These are phyloP conservation scores for Spialia ferax DNA, from an alignment of 2,888 invertebrate genomes.

Conservation along the genomic window DNA sequence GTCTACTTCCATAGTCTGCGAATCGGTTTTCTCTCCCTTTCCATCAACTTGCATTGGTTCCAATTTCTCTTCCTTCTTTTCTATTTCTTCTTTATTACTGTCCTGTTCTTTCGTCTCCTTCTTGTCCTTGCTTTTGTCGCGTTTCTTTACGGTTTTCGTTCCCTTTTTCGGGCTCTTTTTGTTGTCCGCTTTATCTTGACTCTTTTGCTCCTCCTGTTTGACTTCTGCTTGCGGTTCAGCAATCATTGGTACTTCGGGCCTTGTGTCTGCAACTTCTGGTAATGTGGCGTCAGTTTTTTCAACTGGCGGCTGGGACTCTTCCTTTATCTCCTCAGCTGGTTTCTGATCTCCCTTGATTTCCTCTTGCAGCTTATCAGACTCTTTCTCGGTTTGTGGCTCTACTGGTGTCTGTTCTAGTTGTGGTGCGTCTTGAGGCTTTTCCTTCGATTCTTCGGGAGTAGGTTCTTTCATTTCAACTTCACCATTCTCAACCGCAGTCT, in stretches of 20 bases:
- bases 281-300: slow-evolving; percentile 49
- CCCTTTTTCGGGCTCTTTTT: slow-evolving; percentile 65
- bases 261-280: slow-evolving; percentile 60
- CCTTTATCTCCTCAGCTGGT: slow-evolving; percentile 47
- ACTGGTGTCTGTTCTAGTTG: slow-evolving; percentile 42
- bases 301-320: slow-evolving; percentile 46
- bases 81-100: slow-evolving; percentile 59
- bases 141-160: slow-evolving; percentile 73
- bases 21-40: slow-evolving; percentile 60
- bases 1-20: slow-evolving; percentile 79
- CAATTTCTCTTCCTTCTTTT: slow-evolving; percentile 51
- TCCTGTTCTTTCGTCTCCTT: slow-evolving; percentile 59
- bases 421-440: slow-evolving; percentile 48
- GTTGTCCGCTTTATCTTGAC: slow-evolving; percentile 53
- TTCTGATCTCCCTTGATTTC: slow-evolving; percentile 46
- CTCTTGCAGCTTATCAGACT: slow-evolving; percentile 42
- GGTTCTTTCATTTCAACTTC: slow-evolving; percentile 70
- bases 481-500: slow-evolving; percentile 60
- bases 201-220: slow-evolving; percentile 52
- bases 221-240: slow-evolving; percentile 48
- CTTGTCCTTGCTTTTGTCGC: slow-evolving; percentile 81
- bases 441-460: slow-evolving; percentile 58
- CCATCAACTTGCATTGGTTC: slow-evolving; percentile 53
- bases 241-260: slow-evolving; percentile 56
- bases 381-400: slow-evolving; percentile 41